Conservation (phyloP, 2,888 invertebrate species). For the Priapulus caudatus region DNA sequence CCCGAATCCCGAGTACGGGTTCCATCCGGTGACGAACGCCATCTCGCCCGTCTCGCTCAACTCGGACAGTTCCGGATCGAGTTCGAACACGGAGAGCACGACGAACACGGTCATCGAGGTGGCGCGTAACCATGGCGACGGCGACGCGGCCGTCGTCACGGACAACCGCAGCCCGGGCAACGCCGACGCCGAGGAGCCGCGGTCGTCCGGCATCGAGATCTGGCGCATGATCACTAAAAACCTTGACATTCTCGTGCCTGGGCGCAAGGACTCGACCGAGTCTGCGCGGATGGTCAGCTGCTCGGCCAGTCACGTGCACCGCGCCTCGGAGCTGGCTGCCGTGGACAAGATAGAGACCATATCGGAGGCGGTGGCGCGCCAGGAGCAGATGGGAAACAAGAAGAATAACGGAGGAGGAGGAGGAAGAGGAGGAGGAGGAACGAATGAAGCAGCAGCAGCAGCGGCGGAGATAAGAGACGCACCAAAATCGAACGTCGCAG, state of each 20-base stretch:
- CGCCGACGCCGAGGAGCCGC: background rate
- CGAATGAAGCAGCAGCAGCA: background rate
- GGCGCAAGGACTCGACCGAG: background rate
- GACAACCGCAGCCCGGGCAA: background rate
- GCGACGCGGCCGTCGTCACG: background rate
- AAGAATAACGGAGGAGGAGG: too few relatives aligned
- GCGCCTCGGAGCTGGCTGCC: too few relatives aligned
- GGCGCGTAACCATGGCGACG: background rate
- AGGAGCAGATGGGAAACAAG: background rate
- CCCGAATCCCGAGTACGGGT: background rate
- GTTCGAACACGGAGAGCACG: conserved; percentile 3
- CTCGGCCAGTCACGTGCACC: too few relatives aligned
- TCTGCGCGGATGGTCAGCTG: background rate
- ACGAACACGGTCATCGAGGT: background rate
- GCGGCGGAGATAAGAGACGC: background rate
- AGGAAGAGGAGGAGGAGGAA: too few relatives aligned
- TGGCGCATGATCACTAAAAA: background rate
- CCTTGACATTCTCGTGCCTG: background rate
- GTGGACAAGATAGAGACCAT: background rate
- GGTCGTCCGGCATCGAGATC: background rate
- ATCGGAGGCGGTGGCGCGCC: background rate
- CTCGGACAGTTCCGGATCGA: background rate
- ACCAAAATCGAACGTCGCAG: background rate
- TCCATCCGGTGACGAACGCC: background rate
- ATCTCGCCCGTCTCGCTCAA: background rate